Percentiles rank a stretch among this genome's conserved stretches.
Conservation (phyloP, 2,888 invertebrate species). For the Volucella inflata region DNA sequence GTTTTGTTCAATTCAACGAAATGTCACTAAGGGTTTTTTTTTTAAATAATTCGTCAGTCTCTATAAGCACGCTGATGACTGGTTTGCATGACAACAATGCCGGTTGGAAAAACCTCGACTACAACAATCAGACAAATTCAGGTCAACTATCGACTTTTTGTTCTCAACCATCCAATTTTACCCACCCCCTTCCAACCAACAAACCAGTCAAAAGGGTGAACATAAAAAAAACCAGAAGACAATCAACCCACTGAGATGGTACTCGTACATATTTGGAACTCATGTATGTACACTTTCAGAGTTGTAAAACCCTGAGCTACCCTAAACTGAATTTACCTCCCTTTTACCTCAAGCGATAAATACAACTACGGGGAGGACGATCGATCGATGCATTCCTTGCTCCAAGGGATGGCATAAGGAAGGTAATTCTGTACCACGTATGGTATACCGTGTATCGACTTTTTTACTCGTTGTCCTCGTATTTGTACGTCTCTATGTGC, state of each 20-base stretch:
- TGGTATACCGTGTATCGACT: slow-evolving; percentile 13
- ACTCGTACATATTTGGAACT: slow-evolving; percentile 29
- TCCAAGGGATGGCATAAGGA: slow-evolving; percentile 15
- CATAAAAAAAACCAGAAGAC: slow-evolving; percentile 16
- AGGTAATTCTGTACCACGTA: slow-evolving; percentile 32
- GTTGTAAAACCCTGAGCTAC: slow-evolving; percentile 50
- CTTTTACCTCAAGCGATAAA: neutral
- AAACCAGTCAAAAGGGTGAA: neutral
- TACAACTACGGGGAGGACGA: slow-evolving; percentile 17
- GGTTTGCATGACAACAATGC: slow-evolving; percentile 65
- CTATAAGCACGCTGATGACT: slow-evolving; percentile 57
- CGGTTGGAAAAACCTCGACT: slow-evolving; percentile 27
- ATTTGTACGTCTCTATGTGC: neutral
- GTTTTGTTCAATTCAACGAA: slow-evolving; percentile 17
- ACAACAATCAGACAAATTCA: slow-evolving; percentile 45
- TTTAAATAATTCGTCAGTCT: slow-evolving; percentile 46
- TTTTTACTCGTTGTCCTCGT: neutral
- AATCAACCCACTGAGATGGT: slow-evolving; percentile 24
- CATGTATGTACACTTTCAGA: slow-evolving; percentile 50
- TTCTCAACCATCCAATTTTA: neutral
- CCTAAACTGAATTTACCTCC: slow-evolving; percentile 16
- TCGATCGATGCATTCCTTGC: slow-evolving; percentile 66
- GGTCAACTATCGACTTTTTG: slow-evolving; percentile 71
- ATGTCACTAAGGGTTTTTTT: slow-evolving; percentile 45
- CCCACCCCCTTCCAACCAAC: neutral